Evolutionary conservation across 2,888 invertebrate species (phyloP).

Genomic region (Campopleginae sp.): DNA sequence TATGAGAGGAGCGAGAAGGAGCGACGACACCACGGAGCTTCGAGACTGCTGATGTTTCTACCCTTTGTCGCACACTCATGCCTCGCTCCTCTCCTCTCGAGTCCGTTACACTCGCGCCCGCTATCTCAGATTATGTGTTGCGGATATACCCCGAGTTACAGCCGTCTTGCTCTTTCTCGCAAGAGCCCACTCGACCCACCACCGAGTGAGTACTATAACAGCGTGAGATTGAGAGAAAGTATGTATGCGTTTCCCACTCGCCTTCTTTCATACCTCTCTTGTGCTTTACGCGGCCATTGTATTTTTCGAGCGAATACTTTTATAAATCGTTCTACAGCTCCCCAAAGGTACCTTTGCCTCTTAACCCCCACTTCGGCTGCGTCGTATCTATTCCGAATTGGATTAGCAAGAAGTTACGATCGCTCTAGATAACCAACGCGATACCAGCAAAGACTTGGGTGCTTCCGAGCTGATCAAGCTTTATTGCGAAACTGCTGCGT

Average conservation of each 20-base stretch:
- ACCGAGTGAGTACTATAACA: constrained; percentile 24
- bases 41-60: constrained; percentile 51
- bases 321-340: constrained; percentile 73
- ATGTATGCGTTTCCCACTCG: constrained; percentile 47
- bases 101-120: constrained; percentile 53
- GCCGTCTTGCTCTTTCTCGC: constrained; percentile 59
- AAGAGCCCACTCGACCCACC: constrained; percentile 61
- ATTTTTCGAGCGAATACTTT: constrained; percentile 75
- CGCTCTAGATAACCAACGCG: constrained; percentile 50
- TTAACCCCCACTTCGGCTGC: constrained; percentile 25
- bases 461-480: constrained; percentile 36
- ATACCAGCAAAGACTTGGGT: not conserved
- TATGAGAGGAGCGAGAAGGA: constrained; percentile 37
- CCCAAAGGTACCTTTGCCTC: constrained; percentile 40
- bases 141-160: constrained; percentile 76
- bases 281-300: constrained; percentile 69
- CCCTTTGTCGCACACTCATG: constrained; percentile 46
- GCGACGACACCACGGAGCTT: constrained; percentile 50
- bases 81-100: constrained; percentile 35
- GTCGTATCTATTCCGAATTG: constrained; percentile 73
- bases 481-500: constrained; percentile 16
- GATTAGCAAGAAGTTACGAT: constrained; percentile 80
- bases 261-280: constrained; percentile 56
- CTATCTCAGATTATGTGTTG: constrained; percentile 80
- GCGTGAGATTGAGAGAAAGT: constrained; percentile 62